Base-by-base conservation (phyloP, 2,888 invertebrate genomes). In the Philereme transversata region DNA sequence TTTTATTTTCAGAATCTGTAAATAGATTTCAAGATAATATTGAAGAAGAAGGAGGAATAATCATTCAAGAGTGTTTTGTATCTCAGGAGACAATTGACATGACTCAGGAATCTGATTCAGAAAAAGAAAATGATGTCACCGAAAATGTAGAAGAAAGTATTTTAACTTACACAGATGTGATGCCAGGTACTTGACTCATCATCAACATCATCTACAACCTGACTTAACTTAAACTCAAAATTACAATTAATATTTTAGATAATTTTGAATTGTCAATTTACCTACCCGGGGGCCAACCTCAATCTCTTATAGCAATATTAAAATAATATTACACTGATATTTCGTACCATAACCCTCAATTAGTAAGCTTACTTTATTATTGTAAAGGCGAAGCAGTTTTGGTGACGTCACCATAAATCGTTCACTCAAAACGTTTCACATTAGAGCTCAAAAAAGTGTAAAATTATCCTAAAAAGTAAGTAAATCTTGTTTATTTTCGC, bases 1-100 rank as follows among this genome's bases (percentile, higher is more conserved):
- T 54, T n/a, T 48, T 54, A n/a, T 41, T 54, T 41, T 47, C 47
- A 10, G n/a, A 9, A 22, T 41, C 40, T 47, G 41, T 34, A 5
- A 34, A 48, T 10, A 41, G 40, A 4, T 8, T 34, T 41, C 41
- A 35, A 8, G 41, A 41, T 34, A 10, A 35, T 6, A 5, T 5
- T 34, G 10, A 43, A 49, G 48, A 43, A 49, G 48, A 54, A 9
- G 54, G 41, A 44, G 35, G 43, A 44, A 22, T 22, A 22, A 9
- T 46, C n/a, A n/a, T 52, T 22, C 45, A 46, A 35, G 53, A 53
- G 5, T 46, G 38, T 53, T 8, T 38, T 38, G 22, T 9, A 5
- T 46, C 3, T 4, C 38, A 9, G 3, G 53, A 53, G 11, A 38
- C 53, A 5, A 36, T 36, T 44, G 45, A 52, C 5, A 44, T 35